Conservation (phyloP, 2,888 invertebrate genomes). For the Trissolcus japonicus region DNA sequence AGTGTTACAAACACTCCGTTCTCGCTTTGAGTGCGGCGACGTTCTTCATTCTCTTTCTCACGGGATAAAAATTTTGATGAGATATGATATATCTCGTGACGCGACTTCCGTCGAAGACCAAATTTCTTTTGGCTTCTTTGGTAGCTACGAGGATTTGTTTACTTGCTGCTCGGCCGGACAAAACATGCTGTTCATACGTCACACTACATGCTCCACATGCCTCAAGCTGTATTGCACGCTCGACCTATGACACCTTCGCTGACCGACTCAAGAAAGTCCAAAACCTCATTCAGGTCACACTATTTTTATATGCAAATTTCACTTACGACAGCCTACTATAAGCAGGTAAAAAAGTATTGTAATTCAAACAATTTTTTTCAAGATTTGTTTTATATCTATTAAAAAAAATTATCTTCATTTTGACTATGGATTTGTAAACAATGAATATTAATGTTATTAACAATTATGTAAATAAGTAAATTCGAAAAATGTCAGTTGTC, state of each 20-base stretch:
- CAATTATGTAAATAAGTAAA: too few species aligned
- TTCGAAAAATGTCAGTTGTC: too few species aligned
- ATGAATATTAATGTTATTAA: too few species aligned
- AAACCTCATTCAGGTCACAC: not conserved
- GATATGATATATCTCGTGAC: constrained; percentile 38
- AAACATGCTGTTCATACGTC: constrained; percentile 23
- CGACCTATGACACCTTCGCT: constrained; percentile 21
- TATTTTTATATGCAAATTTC: not conserved
- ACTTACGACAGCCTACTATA: too few species aligned
- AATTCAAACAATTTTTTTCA: too few species aligned
- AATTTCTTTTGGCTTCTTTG: constrained; percentile 35
- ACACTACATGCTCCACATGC: not conserved
- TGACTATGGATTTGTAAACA: too few species aligned
- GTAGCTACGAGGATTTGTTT: constrained; percentile 20
- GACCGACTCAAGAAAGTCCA: not conserved
- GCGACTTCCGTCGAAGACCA: constrained; percentile 27
- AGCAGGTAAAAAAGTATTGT: too few species aligned
- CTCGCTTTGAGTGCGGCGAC: constrained; percentile 2
- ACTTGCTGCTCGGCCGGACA: constrained; percentile 20
- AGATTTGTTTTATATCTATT: too few species aligned
- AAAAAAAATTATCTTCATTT: too few species aligned
- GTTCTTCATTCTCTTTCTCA: not conserved
- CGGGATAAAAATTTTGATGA: constrained; percentile 25
- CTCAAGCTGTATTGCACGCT: constrained; percentile 16
- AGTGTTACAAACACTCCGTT: too few species aligned